Conservation (phyloP, 2,888 invertebrate genomes). For the Plagiodera versicolora region DNA sequence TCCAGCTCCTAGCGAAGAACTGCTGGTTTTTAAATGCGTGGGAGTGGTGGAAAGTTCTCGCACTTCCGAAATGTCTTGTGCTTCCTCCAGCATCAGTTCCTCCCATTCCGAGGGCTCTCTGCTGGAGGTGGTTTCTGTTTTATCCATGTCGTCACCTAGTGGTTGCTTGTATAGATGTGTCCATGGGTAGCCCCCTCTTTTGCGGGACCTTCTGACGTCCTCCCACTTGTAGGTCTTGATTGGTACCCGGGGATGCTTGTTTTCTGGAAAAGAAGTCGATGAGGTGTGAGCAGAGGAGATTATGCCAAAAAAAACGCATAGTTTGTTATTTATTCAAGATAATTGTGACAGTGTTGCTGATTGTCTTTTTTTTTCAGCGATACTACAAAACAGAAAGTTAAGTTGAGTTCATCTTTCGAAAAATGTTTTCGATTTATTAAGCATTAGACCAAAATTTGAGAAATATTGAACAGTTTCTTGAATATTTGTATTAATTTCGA, state of each 20-base stretch:
- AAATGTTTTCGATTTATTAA: no score
- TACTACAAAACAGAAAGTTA: no score
- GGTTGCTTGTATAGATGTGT: conserved; percentile 72
- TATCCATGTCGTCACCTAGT: conserved; percentile 54
- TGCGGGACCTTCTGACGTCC: conserved; percentile 70
- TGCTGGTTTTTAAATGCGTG: conserved; percentile 18
- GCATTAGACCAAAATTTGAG: no score
- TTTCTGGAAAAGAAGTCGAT: conserved; percentile 40
- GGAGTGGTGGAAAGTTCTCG: conserved; percentile 23
- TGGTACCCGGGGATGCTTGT: conserved; percentile 65
- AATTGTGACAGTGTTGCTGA: no score
- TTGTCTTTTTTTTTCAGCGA: no score
- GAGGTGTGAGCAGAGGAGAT: neutral
- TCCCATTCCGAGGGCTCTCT: conserved; percentile 40
- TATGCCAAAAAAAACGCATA: no score
- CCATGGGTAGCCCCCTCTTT: conserved; percentile 79
- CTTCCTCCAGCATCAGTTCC: conserved; percentile 34
- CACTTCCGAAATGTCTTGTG: conserved; percentile 13
- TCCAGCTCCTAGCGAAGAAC: conserved; percentile 20
- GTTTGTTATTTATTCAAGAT: no score
- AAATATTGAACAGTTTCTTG: no score
- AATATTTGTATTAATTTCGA: no score
- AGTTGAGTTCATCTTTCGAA: no score
- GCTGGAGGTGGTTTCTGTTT: conserved; percentile 40
- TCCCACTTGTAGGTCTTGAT: conserved; percentile 82